Evolutionary conservation across 2,797 vertebrate species (phyloP).

Genomic region (Sebastes kiyomatsui): DNA sequence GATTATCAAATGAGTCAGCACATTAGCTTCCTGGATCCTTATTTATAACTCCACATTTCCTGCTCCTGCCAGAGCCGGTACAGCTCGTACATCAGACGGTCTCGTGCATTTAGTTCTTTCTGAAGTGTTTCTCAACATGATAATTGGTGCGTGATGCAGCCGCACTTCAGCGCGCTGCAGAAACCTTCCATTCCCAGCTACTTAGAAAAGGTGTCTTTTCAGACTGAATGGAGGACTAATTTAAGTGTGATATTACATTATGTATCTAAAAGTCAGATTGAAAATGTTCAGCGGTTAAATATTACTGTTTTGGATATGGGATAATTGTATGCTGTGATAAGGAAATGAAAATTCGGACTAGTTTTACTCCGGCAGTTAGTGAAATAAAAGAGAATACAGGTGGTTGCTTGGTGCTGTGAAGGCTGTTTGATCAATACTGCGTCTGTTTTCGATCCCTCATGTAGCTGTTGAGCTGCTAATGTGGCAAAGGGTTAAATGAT

Average conservation of each 20-base stretch:
- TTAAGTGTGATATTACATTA: neutral
- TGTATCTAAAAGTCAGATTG: neutral
- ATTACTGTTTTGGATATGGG: neutral
- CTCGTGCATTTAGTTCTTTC: neutral
- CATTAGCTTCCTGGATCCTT: conserved; percentile 1
- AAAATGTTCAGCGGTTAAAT: neutral
- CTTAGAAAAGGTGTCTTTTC: neutral
- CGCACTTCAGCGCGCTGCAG: neutral
- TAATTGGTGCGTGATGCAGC: neutral
- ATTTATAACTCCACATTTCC: conserved; percentile 6
- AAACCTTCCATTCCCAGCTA: neutral
- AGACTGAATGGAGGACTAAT: neutral
- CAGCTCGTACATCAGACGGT: neutral
- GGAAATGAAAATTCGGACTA: neutral
- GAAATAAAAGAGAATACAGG: neutral
- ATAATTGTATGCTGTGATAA: neutral
- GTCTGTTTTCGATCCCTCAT: neutral
- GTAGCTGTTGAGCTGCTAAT: neutral
- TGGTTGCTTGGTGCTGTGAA: neutral
- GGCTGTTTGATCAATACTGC: neutral
- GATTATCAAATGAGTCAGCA: conserved; percentile 41
- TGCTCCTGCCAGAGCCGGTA: neutral
- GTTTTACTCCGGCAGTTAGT: neutral
- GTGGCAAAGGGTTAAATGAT: conserved; percentile 6
- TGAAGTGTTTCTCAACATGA: neutral